phyloP scores from a whole-genome alignment of 2,888 invertebrate genomes.

The Chirona hameri region DNA sequence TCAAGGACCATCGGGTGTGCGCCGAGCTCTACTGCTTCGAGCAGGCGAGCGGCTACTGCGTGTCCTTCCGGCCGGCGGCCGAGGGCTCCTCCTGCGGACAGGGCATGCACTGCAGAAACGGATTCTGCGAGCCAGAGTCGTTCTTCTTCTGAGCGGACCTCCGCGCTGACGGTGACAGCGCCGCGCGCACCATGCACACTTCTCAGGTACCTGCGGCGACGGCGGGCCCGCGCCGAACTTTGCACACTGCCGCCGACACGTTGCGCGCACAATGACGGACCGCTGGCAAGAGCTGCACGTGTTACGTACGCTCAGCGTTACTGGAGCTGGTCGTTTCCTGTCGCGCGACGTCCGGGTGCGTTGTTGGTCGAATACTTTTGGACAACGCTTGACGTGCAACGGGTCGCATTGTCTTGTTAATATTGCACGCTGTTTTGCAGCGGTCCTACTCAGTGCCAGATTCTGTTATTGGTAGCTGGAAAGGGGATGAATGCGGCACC shows the following conservation, averaged over 20 bases:
- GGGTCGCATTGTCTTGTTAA: background rate
- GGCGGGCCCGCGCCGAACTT: background rate
- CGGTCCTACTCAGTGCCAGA: background rate
- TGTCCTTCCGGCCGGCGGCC: conserved; percentile 29
- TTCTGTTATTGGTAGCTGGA: background rate
- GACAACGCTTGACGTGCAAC: no score
- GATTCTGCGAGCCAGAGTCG: background rate
- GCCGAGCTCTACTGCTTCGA: conserved; percentile 30
- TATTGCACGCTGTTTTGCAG: background rate
- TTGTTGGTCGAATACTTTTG: no score
- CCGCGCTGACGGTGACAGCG: background rate
- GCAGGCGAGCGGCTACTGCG: conserved; percentile 7
- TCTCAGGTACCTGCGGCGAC: background rate
- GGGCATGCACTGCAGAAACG: background rate
- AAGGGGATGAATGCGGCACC: background rate
- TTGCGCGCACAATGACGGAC: background rate
- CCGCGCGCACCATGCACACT: background rate
- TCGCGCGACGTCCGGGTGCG: no score
- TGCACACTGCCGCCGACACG: background rate
- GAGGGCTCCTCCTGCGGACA: conserved; percentile 26
- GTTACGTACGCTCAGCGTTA: no score
- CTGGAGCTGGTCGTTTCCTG: no score
- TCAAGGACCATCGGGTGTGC: conserved; percentile 25
- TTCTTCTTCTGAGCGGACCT: background rate
- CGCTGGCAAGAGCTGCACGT: background rate